Evolutionary conservation across 2,797 vertebrate genomes (phyloP).

Genomic region (Bucorvus abyssinicus): DNA sequence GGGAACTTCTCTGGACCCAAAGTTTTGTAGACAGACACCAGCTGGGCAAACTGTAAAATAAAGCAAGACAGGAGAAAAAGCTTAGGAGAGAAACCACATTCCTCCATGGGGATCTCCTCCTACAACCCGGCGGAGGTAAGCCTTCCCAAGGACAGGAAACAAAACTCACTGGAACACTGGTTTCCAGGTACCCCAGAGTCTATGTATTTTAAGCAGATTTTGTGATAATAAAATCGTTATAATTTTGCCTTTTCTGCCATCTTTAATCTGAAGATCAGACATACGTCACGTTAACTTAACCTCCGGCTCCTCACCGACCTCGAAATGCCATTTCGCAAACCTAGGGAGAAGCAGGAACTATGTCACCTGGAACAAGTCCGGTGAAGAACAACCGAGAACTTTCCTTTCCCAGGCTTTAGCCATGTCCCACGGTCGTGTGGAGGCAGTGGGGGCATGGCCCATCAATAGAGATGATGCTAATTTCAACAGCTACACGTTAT

Average conservation of each 20-base stretch:
- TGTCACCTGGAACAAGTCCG: accelerated
- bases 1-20: constrained; percentile 94
- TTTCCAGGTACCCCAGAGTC: background rate
- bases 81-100: background rate
- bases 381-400: background rate
- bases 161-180: background rate
- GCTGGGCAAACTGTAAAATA: constrained; percentile 90
- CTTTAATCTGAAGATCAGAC: background rate
- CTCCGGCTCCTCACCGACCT: background rate
- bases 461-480: background rate
- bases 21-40: constrained; percentile 88
- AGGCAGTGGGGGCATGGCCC: background rate
- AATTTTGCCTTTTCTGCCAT: background rate
- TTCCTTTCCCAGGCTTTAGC: background rate
- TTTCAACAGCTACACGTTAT: background rate
- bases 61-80: background rate
- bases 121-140: too few species aligned
- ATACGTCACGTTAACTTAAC: background rate
- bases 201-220: background rate
- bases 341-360: background rate
- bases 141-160: background rate
- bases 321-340: background rate
- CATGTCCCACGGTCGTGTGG: background rate
- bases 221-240: background rate
- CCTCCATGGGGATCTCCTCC: background rate